Base-by-base conservation (phyloP, 2,797 vertebrate species). In the Pipistrellus nathusii region DNA sequence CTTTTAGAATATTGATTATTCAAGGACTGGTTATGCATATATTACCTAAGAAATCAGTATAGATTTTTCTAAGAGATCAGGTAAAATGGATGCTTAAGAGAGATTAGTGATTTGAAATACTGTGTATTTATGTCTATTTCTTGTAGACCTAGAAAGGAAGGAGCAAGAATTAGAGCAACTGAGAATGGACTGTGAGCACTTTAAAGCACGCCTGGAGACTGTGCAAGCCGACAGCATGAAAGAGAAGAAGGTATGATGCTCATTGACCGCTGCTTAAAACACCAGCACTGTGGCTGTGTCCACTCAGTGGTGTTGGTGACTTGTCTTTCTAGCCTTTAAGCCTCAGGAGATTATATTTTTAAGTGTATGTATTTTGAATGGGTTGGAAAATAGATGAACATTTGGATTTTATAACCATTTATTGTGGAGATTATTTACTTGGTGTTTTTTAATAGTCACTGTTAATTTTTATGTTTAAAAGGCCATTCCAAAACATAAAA, bases 231-330 rank as follows among this genome's bases (percentile, higher is more conserved):
- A 99, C 89, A 98, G 98, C 95, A 97, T 99, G 96, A 98, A 95
- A 93, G 99, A 99, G 96, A 99, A 98, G 97, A 98, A 99, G 99
- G 99, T 99, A 98, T 90, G 95, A 21, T 6, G 85, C 41, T 53
- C 27, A 48, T 8, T 3, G 12, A 14, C 25, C 13, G 6, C 13
- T 2, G 38, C 30, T 4, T 1, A 7, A 8, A 73, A 2, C 0
- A 6, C 72, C 53, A 0, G 9, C 8, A 0, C 7, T 1, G 6
- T 12, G 55, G 10, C 27, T 1, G 9, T 6, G 32, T 3, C 68
- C 5, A 2, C 11, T 9, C 9, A 20, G 73, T 1, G 2, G 3
- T 2, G n/a, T 3, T 14, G 48, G 41, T 15, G 23, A 11, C 27
- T 15, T 15, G 7, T 32, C 5, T 35, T 91, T 84, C 51, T 3